Base-by-base conservation (phyloP, 2,888 invertebrate genomes). In the Steinernema hermaphroditum region DNA sequence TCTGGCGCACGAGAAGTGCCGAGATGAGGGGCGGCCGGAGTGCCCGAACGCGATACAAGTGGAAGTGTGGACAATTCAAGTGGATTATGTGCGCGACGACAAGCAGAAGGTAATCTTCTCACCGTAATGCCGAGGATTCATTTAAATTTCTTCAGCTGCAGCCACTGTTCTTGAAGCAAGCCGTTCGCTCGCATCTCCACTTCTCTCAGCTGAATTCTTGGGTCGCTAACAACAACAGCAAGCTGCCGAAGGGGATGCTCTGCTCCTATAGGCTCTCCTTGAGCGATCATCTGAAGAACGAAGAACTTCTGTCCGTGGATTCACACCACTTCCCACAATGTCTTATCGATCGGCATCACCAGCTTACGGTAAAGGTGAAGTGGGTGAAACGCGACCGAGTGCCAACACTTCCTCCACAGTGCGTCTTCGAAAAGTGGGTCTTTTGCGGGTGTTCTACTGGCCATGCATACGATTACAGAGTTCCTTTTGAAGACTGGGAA, bases 181-280 rank as follows among this genome's bases (percentile, higher is more conserved):
- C 96, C 69, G 92, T 96, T 68, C 91, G 94, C 77, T 96, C 96
- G 6, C 94, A 94, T 88, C 90, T 96, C 75, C 94, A 95, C 89
- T 96, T 96, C 89, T 96, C 96, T 4, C 96, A 96, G 90, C 91
- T 96, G 80, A 93, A 94, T 70, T 94, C 96, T 72, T 96, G 96
- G 96, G 91, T 92, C 83, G 88, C 88, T 74, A 86, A 88, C 69
- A 87, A 88, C 68, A 84, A 86, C 72, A 89, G 89, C 62, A 82
- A 81, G 43, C 81, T 86, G 27, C 89, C 68, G 24, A 27, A 34
- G 27, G 74, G 34, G 44, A 41, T 70, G 44, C 32, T 34, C 29
- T 75, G 74, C 29, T 29, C 68, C 14, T 75, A 75, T 43, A 50
- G 54, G 46, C 46, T 43, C 19, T 54, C 69, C 14, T 43, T 41